These are phyloP conservation scores for Pristionchus pacificus DNA, from an alignment of 1,140 invertebrate genomes.

Conservation along the genomic window DNA sequence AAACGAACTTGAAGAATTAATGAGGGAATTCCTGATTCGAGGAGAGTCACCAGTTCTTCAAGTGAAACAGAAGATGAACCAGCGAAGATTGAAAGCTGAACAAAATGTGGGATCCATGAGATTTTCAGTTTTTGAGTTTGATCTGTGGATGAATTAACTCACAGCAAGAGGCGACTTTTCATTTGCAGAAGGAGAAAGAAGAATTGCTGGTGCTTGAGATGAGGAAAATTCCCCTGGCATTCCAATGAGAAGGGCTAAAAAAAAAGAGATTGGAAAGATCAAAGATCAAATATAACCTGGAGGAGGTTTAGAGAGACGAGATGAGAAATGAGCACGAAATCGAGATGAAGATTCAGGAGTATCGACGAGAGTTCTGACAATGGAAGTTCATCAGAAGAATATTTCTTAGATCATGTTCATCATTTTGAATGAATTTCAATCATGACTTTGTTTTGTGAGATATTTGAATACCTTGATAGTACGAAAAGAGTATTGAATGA, in stretches of 20 bases:
- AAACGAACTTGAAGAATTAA: slow-evolving; percentile 40
- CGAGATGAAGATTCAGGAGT: slow-evolving; percentile 1
- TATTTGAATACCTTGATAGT: slow-evolving; percentile 13
- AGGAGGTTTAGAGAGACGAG: slow-evolving; percentile 44
- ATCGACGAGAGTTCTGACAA: background rate
- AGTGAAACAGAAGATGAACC: background rate
- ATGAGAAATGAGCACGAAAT: slow-evolving; percentile 34
- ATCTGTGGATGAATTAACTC: slow-evolving; percentile 34
- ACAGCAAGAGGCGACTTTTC: slow-evolving; percentile 45
- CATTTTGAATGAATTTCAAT: background rate
- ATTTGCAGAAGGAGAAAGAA: slow-evolving; percentile 40
- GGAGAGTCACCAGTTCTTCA: slow-evolving; percentile 36
- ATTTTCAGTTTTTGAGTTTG: background rate
- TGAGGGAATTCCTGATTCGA: slow-evolving; percentile 47
- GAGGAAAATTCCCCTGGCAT: slow-evolving; percentile 38
- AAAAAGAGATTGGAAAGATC: background rate
- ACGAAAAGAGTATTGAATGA: slow-evolving; percentile 32
- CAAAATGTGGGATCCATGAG: background rate
- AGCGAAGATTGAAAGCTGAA: background rate
- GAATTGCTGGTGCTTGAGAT: slow-evolving; percentile 35
- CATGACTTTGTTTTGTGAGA: slow-evolving; percentile 16
- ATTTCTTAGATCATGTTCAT: slow-evolving; percentile 1
- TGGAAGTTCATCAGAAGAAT: slow-evolving; percentile 6
- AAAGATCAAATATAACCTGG: slow-evolving; percentile 27
- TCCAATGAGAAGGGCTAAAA: slow-evolving; percentile 46